phyloP scores from a whole-genome alignment of 2,113 vertebrate species.

The Cyprinodon variegatus region DNA sequence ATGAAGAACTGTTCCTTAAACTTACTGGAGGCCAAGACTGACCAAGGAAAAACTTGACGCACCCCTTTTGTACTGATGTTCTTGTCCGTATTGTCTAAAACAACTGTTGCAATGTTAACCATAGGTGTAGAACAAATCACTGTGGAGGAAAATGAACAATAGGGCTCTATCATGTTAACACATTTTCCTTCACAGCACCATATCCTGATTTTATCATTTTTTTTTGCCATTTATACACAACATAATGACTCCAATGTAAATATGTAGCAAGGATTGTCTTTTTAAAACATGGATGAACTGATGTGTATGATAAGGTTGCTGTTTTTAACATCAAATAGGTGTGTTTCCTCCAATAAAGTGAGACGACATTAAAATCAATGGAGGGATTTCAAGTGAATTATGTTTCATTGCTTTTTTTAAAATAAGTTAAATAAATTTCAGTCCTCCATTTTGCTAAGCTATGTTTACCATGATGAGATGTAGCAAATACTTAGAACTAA shows the following conservation, averaged over 20 bases:
- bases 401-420: background rate
- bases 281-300: constrained; percentile 11
- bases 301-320: constrained; percentile 21
- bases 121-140: background rate
- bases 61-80: background rate
- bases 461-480: background rate
- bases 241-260: constrained; percentile 40
- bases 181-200: constrained; percentile 20
- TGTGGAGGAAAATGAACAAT: constrained; percentile 2
- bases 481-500: background rate
- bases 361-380: constrained; percentile 10
- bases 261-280: constrained; percentile 33
- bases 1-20: constrained; percentile 97
- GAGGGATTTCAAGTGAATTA: constrained; percentile 26
- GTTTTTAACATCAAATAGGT: constrained; percentile 25
- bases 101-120: constrained; percentile 25
- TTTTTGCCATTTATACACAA: constrained; percentile 4
- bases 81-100: background rate
- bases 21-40: constrained; percentile 94
- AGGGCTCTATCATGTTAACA: background rate
- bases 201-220: background rate
- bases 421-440: background rate
- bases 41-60: constrained; percentile 27
- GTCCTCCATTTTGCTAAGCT: background rate
- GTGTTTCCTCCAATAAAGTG: background rate